Base-by-base conservation (phyloP, 2,797 vertebrate genomes). In the Morus bassanus region DNA sequence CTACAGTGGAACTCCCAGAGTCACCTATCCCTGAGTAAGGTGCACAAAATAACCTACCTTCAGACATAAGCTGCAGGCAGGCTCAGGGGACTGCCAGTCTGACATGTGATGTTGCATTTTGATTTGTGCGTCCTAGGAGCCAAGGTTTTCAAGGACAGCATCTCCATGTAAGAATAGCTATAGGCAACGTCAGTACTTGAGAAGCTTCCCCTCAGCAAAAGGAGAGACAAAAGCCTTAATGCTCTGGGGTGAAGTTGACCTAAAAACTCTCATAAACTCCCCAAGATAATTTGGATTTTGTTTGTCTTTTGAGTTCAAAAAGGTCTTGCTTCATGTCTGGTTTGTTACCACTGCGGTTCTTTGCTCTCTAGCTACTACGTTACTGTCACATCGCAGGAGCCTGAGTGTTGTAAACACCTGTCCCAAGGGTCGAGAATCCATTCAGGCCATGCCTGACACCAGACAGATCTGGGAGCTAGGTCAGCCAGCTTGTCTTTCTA, bases 271-370 rank as follows among this genome's bases (percentile, higher is more conserved):
- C 30, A 22, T 35, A 18, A 91, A 45, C 70, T 90, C 69, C 65
- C 43, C 33, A 63, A 50, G n/a, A 79, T 63, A 90, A 72, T 91
- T 60, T 81, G 57, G 54, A 80, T 92, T 93, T 70, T 86, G n/a
- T 75, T 93, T 91, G 50, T 68, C 76, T 88, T 94, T 88, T 56
- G 30, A 79, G 72, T 95, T 94, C 59, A 19, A 18, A 72, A 89
- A 50, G 65, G 28, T 88, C 57, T 84, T 94, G 57, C 60, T 89
- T 83, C 21, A 4, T 65, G 24, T 46, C 64, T 91, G 0, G 53
- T 93, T 85, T 68, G 27, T 39, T 84, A 73, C 33, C 9, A 16
- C 27, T 19, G 50, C 2, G 1, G 46, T 88, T 81, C 61, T 91
- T 85, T 69, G 41, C 46, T 84, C 59, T 81, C n/a, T 53, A 85